Evolutionary conservation across 2,888 invertebrate species (phyloP), one percentile per base, ranked within the genome.

Genomic region (Drosophila kanekoi): DNA sequence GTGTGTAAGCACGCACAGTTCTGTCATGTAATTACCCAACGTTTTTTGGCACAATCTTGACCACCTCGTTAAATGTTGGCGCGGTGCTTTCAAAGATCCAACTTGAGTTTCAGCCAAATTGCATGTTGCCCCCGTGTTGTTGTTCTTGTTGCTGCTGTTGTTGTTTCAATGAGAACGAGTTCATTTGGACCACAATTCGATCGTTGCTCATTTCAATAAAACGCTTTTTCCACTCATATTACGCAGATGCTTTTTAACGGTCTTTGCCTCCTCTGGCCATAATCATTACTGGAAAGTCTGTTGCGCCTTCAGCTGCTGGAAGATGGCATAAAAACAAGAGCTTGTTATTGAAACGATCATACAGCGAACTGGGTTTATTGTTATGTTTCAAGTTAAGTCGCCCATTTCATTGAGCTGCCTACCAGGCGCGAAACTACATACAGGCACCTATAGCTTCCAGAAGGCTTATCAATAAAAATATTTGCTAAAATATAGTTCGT

Each of bases 1-100:
- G 59, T 53, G 44, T 40, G 47, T 45, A 35, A 71, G 60, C 71
- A 75, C 70, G 59, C 78, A 71, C 57, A 48, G 68, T 57, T 67
- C 57, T 66, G 48, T 68, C 77, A 67, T 77, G 83, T 85, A 83
- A 83, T 87, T 87, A 87, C 74, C 61, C 82, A 66, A 66, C 73
- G 79, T 71, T 85, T 87, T 87, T 83, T 82, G 85, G 87, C 81
- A 78, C 85, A 82, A 87, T 79, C 81, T 84, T 79, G 83, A 79
- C 83, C 83, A 83, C 77, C 86, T 87, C 83, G 77, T 87, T 85
- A 83, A 83, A 67, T 66, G 59, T 69, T 77, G 74, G 56, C 47
- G 80, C 88, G 83, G 83, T 67, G 66, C 61, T 87, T 60, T 82
- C 49, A 74, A 77, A 69, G 74, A 38, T 44, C 38, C 69, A 45